phyloP scores from a whole-genome alignment of 2,113 vertebrate species.

The Calyptomena viridis region DNA sequence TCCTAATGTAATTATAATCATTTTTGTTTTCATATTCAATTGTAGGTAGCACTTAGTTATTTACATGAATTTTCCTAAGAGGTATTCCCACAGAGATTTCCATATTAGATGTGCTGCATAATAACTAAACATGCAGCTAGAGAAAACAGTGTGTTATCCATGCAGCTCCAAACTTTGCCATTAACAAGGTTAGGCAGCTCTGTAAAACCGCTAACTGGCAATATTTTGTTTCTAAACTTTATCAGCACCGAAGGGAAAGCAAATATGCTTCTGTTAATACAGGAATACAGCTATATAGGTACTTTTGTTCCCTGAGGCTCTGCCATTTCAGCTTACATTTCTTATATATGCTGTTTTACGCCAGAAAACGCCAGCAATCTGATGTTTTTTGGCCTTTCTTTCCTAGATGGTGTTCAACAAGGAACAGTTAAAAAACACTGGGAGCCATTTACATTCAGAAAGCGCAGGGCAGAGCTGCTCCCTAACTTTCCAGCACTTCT shows the following conservation, averaged over 20 bases:
- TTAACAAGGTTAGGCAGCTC: not conserved
- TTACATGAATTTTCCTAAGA: conserved; percentile 39
- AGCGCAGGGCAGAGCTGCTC: conserved; percentile 57
- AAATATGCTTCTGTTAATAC: not conserved
- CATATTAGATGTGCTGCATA: not conserved
- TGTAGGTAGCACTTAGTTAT: conserved; percentile 36
- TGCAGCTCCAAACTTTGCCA: not conserved
- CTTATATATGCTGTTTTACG: not conserved
- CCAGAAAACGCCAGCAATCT: not conserved
- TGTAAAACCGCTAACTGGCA: not conserved
- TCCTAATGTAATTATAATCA: conserved; percentile 7
- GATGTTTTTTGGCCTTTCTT: conserved; percentile 1
- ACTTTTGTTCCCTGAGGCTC: not conserved
- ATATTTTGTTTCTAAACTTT: not conserved
- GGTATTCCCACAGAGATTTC: conserved; percentile 58
- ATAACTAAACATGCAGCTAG: not conserved
- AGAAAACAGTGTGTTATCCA: not conserved
- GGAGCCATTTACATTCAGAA: conserved; percentile 49
- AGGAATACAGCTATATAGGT: not conserved
- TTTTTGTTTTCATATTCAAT: conserved; percentile 21
- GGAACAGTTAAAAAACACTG: not conserved
- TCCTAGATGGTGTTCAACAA: conserved; percentile 1
- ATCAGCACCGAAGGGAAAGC: not conserved
- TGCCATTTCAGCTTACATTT: not conserved
- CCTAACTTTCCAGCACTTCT: conserved; percentile 72